These are phyloP conservation scores for Gymnodraco acuticeps DNA, from an alignment of 2,797 vertebrate genomes.

Conservation along the genomic window DNA sequence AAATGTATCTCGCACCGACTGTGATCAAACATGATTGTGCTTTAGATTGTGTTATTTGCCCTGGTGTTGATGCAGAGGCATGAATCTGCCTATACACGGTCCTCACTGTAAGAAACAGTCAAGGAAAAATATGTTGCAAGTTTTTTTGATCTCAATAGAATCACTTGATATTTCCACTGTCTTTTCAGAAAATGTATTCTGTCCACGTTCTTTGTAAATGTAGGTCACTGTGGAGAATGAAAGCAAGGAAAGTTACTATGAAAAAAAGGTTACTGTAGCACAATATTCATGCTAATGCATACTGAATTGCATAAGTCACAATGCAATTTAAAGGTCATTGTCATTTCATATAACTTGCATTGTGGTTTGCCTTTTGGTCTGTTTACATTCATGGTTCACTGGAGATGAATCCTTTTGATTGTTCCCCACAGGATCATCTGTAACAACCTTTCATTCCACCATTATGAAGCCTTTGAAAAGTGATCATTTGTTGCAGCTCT, in stretches of 20 bases:
- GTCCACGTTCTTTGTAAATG: conserved; percentile 8
- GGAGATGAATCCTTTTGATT: background rate
- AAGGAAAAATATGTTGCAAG: background rate
- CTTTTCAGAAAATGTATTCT: background rate
- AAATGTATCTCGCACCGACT: conserved; percentile 35
- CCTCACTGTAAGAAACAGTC: background rate
- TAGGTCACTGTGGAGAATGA: conserved; percentile 13
- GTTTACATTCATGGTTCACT: background rate
- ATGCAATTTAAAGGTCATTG: conserved; percentile 12
- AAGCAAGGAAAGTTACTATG: background rate
- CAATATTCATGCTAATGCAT: conserved; percentile 9
- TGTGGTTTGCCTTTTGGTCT: background rate
- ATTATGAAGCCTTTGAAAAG: background rate
- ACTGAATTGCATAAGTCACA: background rate
- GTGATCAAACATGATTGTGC: conserved; percentile 36
- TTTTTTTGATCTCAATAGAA: conserved; percentile 4
- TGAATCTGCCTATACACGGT: background rate
- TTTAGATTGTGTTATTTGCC: conserved; percentile 27
- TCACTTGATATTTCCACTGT: background rate
- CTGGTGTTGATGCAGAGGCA: background rate
- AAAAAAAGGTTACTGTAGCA: background rate
- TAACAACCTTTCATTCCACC: no score
- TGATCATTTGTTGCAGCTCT: background rate
- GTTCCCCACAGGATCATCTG: background rate
- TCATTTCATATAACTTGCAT: background rate